phyloP scores from a whole-genome alignment of 2,113 vertebrate genomes.

The Scartelaos histophorus region DNA sequence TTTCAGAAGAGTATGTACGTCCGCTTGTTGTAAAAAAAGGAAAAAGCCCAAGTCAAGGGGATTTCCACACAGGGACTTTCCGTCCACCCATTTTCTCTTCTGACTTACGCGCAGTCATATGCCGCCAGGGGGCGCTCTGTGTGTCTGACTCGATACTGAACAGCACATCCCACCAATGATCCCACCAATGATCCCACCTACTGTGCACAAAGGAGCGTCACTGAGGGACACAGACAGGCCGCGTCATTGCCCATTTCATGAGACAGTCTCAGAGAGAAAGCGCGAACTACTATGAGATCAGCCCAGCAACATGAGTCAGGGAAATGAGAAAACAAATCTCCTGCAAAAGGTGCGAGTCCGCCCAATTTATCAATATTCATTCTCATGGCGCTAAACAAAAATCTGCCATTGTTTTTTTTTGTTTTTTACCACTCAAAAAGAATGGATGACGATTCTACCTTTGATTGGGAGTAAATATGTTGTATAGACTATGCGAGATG shows the following conservation, averaged over 20 bases:
- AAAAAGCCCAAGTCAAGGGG: constrained; percentile 65
- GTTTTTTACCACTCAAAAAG: too few relatives aligned
- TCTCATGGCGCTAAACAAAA: not conserved
- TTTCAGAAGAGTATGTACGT: constrained; percentile 50
- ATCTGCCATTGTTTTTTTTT: too few relatives aligned
- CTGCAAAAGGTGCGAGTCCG: not conserved
- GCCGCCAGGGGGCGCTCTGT: constrained; percentile 47
- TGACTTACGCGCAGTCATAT: constrained; percentile 11
- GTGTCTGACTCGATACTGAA: constrained; percentile 58
- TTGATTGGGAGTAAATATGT: too few relatives aligned
- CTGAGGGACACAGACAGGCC: constrained; percentile 54
- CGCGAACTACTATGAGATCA: constrained; percentile 21
- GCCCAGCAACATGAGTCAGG: constrained; percentile 24
- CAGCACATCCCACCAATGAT: constrained; percentile 51
- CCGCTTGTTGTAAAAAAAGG: constrained; percentile 40
- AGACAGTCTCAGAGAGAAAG: constrained; percentile 44
- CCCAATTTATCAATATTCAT: not conserved
- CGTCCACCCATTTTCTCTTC: constrained; percentile 66
- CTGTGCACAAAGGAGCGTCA: constrained; percentile 67
- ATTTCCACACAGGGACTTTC: constrained; percentile 78
- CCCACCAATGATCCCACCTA: constrained; percentile 38
- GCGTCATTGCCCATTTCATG: constrained; percentile 53
- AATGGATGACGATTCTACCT: too few relatives aligned
- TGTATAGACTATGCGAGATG: too few relatives aligned
- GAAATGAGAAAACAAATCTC: constrained; percentile 17